Base-by-base conservation (phyloP, 2,888 invertebrate genomes). In the Plagiodera versicolora region DNA sequence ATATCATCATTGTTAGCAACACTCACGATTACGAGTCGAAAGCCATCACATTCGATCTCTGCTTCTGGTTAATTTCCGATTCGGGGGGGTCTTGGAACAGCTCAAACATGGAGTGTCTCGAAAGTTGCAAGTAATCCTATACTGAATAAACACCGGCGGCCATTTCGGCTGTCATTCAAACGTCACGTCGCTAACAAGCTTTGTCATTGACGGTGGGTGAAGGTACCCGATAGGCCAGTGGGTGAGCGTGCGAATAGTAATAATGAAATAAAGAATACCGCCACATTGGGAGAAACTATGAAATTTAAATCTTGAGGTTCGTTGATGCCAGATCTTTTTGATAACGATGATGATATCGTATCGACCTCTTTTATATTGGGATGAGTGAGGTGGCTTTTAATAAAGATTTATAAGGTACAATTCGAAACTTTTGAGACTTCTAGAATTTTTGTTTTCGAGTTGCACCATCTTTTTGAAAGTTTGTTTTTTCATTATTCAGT, bases 101-200 rank as follows among this genome's bases (percentile, higher is more conserved):
- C 32, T 61, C 65, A 58, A 65, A 61, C 63, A 67, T 67, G 65
- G 67, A 63, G 62, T 60, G 64, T 60, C 65, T 20, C 57, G 62
- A 69, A 70, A 72, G 67, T 72, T 75, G 75, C 76, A 74, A 74
- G 75, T 77, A 75, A 76, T 74, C 72, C 71, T 70, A 65, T 59
- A 65, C 67, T 46, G 60, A 68, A 65, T 71, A 68, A 77, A 78
- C 74, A 77, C 77, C 75, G 72, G 77, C 79, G 78, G 78, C 78
- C 79, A 78, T 77, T 67, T 74, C 74, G 69, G 72, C 76, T 77
- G 79, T 79, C 79, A 78, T 72, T 79, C 78, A 77, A 62, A 68
- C 74, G 74, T 74, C 77, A 73, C 72, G 70, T 70, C 71, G 66
- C 68, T 75, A 77, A 77, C 75, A 72, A 75, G 74, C 71, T 73